Evolutionary conservation across 2,113 vertebrate species (phyloP).

Genomic region (Centropristis striata): DNA sequence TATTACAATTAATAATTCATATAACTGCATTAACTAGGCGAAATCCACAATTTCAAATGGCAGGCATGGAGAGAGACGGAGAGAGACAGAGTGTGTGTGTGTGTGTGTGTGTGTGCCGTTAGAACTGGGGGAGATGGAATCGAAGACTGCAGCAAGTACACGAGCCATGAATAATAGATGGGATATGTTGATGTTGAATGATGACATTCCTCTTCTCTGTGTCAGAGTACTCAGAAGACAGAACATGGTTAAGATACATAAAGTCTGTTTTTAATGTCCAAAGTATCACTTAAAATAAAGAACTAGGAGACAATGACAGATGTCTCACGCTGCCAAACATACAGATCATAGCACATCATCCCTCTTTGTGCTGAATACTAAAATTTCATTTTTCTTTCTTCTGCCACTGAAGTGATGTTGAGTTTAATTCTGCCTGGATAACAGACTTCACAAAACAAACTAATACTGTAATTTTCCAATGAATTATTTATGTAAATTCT

Average conservation of each 20-base stretch:
- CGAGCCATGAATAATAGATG: constrained; percentile 71
- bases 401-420: neutral
- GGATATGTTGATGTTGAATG: constrained; percentile 22
- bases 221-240: neutral
- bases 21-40: constrained; percentile 64
- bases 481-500: neutral
- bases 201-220: neutral
- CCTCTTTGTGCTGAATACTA: constrained; percentile 12
- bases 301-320: constrained; percentile 4
- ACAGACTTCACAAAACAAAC: neutral
- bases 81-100: neutral
- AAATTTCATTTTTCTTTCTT: neutral
- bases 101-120: neutral
- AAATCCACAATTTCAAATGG: constrained; percentile 64
- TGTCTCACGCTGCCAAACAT: neutral
- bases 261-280: constrained; percentile 17
- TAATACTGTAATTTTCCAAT: neutral
- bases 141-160: constrained; percentile 49
- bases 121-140: constrained; percentile 27
- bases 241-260: neutral
- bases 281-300: constrained; percentile 22
- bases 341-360: constrained; percentile 11
- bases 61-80: constrained; percentile 2
- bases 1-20: constrained; percentile 84
- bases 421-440: constrained; percentile 4